Evolutionary conservation across 2,888 invertebrate species (phyloP), one percentile per base, ranked within the genome.

Genomic region (Patella pellucida): DNA sequence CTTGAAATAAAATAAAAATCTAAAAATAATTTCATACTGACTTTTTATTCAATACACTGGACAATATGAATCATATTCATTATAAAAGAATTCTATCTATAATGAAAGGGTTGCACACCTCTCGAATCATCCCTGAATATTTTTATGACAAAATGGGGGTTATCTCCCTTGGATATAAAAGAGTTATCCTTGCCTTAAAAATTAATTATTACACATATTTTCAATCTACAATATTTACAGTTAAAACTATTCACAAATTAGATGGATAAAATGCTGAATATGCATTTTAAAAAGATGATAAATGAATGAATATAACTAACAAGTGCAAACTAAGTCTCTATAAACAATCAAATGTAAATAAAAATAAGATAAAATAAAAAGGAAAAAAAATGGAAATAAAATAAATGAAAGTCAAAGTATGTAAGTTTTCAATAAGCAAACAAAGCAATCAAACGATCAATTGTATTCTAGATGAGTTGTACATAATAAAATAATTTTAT

Each of bases 21-120:
- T 41, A 9, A 7, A 41, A 9, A 41, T 41, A 41, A 41, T 41
- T 62, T 62, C n/a, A 62, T 62, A 23, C 62, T 62, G 19, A 62
- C 23, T 62, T 23, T 62, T 62, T 62, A 62, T 62, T 62, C 62
- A 62, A 62, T 62, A 23, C 62, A 62, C 62, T 62, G 62, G 19
- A 62, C 23, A 62, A 62, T 19, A 54, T 23, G 23, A 62, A 19
- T 62, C 9, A 41, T 41, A 41, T 41, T 41, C 41, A 41, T 41
- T 41, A 41, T 41, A 41, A 41, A 41, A 41, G 41, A 41, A 41
- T 41, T 41, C 41, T 41, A 41, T 41, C 41, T 41, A 41, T 41
- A 41, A 41, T 41, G 41, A 41, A 41, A 41, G 41, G 41, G 41
- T 41, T 41, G 41, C 41, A 41, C 31, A 41, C 41, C 41, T 41